Evolutionary conservation across 1,140 invertebrate species (phyloP).

Genomic region (Ceratina japonica): DNA sequence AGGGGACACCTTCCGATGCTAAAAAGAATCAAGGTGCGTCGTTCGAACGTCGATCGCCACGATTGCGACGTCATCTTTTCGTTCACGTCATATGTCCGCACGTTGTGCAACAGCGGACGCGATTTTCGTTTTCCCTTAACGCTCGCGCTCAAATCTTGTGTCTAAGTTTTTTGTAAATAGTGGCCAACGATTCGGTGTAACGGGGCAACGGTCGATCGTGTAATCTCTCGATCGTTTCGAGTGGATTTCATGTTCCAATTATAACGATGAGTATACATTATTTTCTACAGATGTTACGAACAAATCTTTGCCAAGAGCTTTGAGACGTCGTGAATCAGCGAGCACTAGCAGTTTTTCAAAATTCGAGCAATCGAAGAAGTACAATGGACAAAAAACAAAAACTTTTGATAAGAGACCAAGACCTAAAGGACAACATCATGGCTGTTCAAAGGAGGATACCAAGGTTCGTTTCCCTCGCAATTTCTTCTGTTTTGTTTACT

Average conservation of each 20-base stretch:
- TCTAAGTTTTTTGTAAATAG: neutral
- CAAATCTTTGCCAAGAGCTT: slow-evolving; percentile 83
- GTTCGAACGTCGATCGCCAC: slow-evolving; percentile 21
- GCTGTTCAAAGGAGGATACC: slow-evolving; percentile 86
- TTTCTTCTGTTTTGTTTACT: slow-evolving; percentile 4
- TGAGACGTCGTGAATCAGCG: slow-evolving; percentile 82
- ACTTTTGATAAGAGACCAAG: slow-evolving; percentile 87
- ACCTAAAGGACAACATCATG: slow-evolving; percentile 83
- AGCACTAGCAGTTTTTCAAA: slow-evolving; percentile 79
- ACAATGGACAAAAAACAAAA: slow-evolving; percentile 82
- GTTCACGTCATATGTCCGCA: slow-evolving; percentile 1
- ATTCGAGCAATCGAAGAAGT: slow-evolving; percentile 83
- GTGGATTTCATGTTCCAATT: too few species aligned
- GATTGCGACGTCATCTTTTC: slow-evolving; percentile 36
- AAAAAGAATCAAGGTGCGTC: slow-evolving; percentile 86
- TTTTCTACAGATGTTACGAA: slow-evolving; percentile 79
- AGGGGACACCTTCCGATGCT: slow-evolving; percentile 82
- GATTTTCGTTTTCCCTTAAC: neutral
- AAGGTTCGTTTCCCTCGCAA: slow-evolving; percentile 76
- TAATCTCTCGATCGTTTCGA: neutral
- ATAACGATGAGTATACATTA: neutral
- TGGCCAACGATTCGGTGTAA: neutral
- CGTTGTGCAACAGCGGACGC: neutral
- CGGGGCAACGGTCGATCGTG: neutral
- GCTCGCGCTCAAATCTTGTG: neutral